These are phyloP conservation scores for Acipenser ruthenus DNA, from an alignment of 2,797 vertebrate genomes.

Conservation along the genomic window DNA sequence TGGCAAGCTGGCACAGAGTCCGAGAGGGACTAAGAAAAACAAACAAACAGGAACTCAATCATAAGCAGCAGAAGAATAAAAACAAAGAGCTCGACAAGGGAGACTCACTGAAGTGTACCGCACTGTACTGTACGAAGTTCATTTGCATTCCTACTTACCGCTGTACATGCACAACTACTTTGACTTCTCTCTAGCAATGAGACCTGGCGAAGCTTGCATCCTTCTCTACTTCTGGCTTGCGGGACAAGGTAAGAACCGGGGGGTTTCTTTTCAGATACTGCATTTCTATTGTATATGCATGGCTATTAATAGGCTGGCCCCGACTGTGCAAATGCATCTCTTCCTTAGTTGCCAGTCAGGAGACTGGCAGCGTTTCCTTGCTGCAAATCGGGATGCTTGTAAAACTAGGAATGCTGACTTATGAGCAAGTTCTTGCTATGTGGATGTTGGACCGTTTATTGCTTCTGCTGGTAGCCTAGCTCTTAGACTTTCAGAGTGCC, in stretches of 20 bases:
- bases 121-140: constrained; percentile 28
- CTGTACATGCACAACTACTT: constrained; percentile 20
- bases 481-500: too few species aligned
- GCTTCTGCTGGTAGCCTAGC: too few species aligned
- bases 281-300: too few species aligned
- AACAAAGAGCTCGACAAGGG: constrained; percentile 37
- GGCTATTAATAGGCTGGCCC: too few species aligned
- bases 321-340: too few species aligned
- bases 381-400: too few species aligned
- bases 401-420: too few species aligned
- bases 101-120: constrained; percentile 28
- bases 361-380: too few species aligned
- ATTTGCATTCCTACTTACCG: constrained; percentile 36
- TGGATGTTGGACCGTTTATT: too few species aligned
- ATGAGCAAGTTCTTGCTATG: too few species aligned
- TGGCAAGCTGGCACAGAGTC: constrained; percentile 29
- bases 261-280: not conserved
- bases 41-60: constrained; percentile 23
- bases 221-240: constrained; percentile 49
- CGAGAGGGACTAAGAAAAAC: constrained; percentile 28
- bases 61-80: not conserved
- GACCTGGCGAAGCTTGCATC: constrained; percentile 38
- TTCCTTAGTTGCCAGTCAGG: too few species aligned
- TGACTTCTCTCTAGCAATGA: constrained; percentile 42
- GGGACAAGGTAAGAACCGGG: constrained; percentile 51